Base-by-base conservation (phyloP, 2,113 vertebrate species). In the Zootoca vivipara region DNA sequence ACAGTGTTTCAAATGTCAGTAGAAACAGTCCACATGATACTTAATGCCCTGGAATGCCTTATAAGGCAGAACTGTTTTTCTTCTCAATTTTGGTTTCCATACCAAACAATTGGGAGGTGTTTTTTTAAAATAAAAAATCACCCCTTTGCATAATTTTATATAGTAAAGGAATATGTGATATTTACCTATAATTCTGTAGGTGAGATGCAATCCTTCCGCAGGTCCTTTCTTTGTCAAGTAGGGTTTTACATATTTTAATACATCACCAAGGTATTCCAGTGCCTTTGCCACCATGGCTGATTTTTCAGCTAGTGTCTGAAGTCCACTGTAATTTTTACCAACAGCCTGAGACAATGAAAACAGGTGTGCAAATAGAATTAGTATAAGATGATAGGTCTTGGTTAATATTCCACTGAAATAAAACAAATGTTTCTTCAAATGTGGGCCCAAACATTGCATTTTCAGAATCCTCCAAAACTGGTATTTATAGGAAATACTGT, bases 211-310 rank as follows among this genome's bases (percentile, higher is more conserved):
- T 20, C 98, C 98, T 94, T 98, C 98, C 42, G 96, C 94, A 52
- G 96, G 97, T 88, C 96, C 97, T 94, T 98, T 99, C 90, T 94
- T 98, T 72, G 97, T 96, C 92, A 99, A 95, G 82, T 98, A 98
- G 3, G 98, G 98, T 94, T 99, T 99, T 75, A 99, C 97, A 6
- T 99, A 97, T 93, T 99, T 99, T 91, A 99, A 91, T 85, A 99
- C 94, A 92, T 99, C 99, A 89, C 99, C 98, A 30, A 98, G 96
- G 91, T 98, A 99, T 90, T 98, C 98, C 94, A 98, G 96, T 62
- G 97, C 95, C 94, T 97, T 98, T 94, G 97, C 95, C 75, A 98
- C 97, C 98, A 99, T 97, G 90, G 97, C 94, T 86, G 98, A 98
- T 92, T 98, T 98, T 94, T 99, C 99, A 74, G 97, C 78, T 86